Evolutionary conservation across 2,888 invertebrate species (phyloP).

Genomic region (Chironomus riparius): DNA sequence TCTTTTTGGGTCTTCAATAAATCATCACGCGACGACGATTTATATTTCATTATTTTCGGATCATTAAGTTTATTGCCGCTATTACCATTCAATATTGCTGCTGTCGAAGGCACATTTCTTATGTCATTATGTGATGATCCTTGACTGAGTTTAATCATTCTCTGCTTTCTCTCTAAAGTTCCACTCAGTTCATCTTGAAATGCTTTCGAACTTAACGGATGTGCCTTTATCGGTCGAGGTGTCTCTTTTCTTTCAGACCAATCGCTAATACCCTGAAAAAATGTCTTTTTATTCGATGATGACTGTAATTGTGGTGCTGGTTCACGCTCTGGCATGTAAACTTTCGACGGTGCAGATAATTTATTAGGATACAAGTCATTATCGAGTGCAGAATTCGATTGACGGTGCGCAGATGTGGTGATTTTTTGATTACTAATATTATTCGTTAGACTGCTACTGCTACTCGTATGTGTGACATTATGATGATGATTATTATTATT

Average conservation of each 20-base stretch:
- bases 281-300: conserved; percentile 44
- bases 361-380: conserved; percentile 25
- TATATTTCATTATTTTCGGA: not conserved
- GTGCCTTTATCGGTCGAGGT: conserved; percentile 27
- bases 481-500: conserved; percentile 42
- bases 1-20: conserved; percentile 34
- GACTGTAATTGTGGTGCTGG: conserved; percentile 35
- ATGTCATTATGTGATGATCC: conserved; percentile 14
- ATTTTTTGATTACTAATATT: conserved; percentile 39
- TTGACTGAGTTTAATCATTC: conserved; percentile 22
- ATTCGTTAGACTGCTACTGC: conserved; percentile 39
- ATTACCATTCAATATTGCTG: not conserved
- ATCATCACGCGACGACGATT: conserved; percentile 32
- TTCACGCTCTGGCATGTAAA: conserved; percentile 48
- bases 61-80: not conserved
- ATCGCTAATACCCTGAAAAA: conserved; percentile 67
- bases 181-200: conserved; percentile 42
- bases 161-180: conserved; percentile 38
- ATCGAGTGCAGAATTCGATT: conserved; percentile 33
- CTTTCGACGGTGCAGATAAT: conserved; percentile 43
- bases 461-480: conserved; percentile 27
- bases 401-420: conserved; percentile 32
- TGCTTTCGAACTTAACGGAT: conserved; percentile 34
- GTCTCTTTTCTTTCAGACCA: conserved; percentile 61
- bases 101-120: not conserved